Evolutionary conservation across 1,140 invertebrate species (phyloP), one percentile per base, ranked within the genome.

Genomic region (Thereuonema tuberculata): DNA sequence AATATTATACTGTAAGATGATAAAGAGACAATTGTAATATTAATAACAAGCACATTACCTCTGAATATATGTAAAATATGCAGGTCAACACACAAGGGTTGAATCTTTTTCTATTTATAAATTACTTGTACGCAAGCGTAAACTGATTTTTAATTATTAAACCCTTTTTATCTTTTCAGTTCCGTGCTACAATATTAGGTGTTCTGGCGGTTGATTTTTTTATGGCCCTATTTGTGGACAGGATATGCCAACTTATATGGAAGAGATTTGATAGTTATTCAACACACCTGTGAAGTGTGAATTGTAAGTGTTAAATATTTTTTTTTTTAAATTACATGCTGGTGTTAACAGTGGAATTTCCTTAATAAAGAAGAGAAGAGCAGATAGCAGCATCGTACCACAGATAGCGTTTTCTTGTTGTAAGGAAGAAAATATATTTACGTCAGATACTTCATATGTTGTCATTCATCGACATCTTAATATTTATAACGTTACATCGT

Each of bases 171-270:
- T 66, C 73, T 62, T 84, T 83, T 31, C 74, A 96, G 91, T 95
- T 93, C 68, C 87, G 92, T 61, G 77, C 80, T 61, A 84, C 83
- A 59, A 74, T 98, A 67, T 76, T 96, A 25, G 75, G 78, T 71
- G 81, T 91, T 17, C 75, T 98, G 53, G 74, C 87, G 62, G 82
- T 82, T 2, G 90, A 98, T 72, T 87, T 94, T 67, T 68, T 86
- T 46, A 80, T 86, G 67, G 84, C 91, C 2, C 93, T 85, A 67
- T 64, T 86, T 5, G 81, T 89, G 37, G 93, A 98, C 73, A 80
- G 91, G 66, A 67, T 82, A 20, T 92, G 89, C 74, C 79, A 92
- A 86, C 78, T 75, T 96, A 24, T 93, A 92, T 73, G 92, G 90
- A 37, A 37, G n/a, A n/a, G n/a, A n/a, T n/a, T n/a, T n/a, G n/a